Evolutionary conservation across 2,113 vertebrate species (phyloP), one percentile per base, ranked within the genome.

Genomic region (Agapornis roseicollis): DNA sequence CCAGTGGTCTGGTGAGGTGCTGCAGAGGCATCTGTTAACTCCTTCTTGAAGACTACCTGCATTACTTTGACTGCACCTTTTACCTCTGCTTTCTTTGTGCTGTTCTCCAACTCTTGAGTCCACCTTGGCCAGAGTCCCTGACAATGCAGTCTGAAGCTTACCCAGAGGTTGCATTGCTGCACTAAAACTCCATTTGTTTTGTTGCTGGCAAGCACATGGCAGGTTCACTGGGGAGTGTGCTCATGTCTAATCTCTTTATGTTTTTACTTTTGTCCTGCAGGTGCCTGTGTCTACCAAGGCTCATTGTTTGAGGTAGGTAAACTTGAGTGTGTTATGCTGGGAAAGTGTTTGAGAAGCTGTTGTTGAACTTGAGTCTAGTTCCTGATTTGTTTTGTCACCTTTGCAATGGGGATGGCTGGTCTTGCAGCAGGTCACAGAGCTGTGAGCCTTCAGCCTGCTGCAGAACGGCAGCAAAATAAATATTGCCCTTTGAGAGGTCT

Each of bases 211-310:
- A 47, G 41, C 11, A 29, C 25, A 2, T 29, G 35, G 52, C 18
- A 55, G 20, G 18, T 16, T 88, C 22, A 4, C 27, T 42, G 76
- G 22, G 13, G 35, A 35, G 9, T 5, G 5, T 79, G 2, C 47
- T 78, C 77, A 29, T 91, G 65, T 91, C 92, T 98, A 96, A 98
- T 87, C 79, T 22, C 6, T 6, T 70, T 37, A 16, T 17, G 0
- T 65, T 88, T 95, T 81, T 69, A 14, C 12, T 96, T 96, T 79
- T 88, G 13, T 85, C 74, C 82, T 63, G 17, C 96, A 99, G 99
- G 99, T 98, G 97, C 97, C 79, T 99, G 99, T 97, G 53, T 98
- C 98, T 98, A 98, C 94, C 98, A 98, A 25, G 99, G 98, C 84
- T 97, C 97, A 28, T 91, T 98, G 55, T 91, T 98, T 88, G 97